phyloP scores from a whole-genome alignment of 2,797 vertebrate species.

The Phylloscopus collybita region DNA sequence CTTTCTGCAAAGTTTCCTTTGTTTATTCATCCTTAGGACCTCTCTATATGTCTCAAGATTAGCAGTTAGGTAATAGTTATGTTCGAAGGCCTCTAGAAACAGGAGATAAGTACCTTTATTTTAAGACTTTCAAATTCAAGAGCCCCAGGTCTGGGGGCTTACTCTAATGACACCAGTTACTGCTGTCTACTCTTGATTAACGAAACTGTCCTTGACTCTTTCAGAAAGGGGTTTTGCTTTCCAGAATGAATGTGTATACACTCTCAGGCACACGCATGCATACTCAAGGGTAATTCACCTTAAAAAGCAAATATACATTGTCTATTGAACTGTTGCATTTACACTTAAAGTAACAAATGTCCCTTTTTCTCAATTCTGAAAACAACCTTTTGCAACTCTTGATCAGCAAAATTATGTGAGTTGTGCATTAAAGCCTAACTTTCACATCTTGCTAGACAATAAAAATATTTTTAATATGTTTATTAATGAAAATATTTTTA shows the following conservation, averaged over 20 bases:
- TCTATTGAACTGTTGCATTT: neutral
- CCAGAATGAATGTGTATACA: neutral
- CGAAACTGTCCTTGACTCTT: neutral
- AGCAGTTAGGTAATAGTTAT: neutral
- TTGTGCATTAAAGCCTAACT: neutral
- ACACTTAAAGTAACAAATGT: neutral
- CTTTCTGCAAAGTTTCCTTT: constrained; percentile 47
- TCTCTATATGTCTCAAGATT: neutral
- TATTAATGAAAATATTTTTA: neutral
- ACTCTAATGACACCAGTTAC: neutral
- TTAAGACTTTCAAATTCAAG: neutral
- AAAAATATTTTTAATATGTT: neutral
- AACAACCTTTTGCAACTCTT: neutral
- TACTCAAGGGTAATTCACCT: neutral
- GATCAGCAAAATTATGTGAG: neutral
- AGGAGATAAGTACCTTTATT: neutral
- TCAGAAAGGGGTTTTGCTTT: neutral
- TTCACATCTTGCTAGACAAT: neutral
- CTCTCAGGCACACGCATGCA: fast-evolving
- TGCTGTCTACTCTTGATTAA: neutral
- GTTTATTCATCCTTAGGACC: constrained; percentile 50
- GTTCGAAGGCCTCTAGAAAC: neutral
- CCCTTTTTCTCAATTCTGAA: neutral
- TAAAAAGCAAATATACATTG: neutral
- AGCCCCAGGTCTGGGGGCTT: neutral